Conservation (phyloP, 2,797 vertebrate genomes). For the Oreochromis mossambicus region DNA sequence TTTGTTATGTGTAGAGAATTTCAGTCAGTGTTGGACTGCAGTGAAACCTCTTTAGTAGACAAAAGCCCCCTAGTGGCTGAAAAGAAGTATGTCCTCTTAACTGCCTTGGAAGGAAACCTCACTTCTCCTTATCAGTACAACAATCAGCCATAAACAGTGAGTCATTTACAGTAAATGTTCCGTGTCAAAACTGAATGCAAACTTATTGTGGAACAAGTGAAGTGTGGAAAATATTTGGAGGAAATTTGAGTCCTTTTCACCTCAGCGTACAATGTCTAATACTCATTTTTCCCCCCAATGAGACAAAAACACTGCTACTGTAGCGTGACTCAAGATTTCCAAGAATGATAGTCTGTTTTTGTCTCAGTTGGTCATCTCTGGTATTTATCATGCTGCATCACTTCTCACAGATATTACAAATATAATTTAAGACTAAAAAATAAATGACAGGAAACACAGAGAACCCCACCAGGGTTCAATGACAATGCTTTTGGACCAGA, state of each 20-base stretch:
- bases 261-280: not conserved
- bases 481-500: not conserved
- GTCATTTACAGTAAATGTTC: not conserved
- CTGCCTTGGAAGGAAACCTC: not conserved
- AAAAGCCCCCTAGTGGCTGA: slow-evolving; percentile 52
- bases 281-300: not conserved
- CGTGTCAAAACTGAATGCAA: not conserved
- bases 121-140: not conserved
- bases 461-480: not conserved
- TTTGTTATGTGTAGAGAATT: not conserved
- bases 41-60: not conserved
- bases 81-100: not conserved
- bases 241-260: not conserved
- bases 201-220: not conserved
- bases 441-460: not conserved
- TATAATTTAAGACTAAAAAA: accelerated
- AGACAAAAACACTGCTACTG: not conserved
- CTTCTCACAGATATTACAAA: not conserved
- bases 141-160: not conserved
- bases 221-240: not conserved
- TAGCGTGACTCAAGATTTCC: not conserved
- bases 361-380: not conserved
- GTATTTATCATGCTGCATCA: not conserved
- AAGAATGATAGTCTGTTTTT: not conserved
- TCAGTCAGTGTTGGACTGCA: not conserved